These are phyloP conservation scores for Saccopteryx leptura DNA, from an alignment of 2,113 vertebrate genomes.

Conservation along the genomic window DNA sequence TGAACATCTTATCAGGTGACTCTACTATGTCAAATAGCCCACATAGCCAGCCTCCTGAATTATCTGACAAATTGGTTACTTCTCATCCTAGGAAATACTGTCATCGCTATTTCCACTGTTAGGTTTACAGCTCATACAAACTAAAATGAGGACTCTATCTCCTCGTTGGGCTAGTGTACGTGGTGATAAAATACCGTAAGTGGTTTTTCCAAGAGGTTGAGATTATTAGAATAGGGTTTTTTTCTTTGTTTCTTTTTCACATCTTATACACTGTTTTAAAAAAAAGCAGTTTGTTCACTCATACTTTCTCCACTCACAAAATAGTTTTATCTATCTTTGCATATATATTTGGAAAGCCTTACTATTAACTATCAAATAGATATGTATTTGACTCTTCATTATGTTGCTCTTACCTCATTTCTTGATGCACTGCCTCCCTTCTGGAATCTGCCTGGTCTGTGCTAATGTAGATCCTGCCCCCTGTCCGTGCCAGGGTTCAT, in stretches of 20 bases:
- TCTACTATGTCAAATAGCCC: neutral
- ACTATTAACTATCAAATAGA: too few species aligned
- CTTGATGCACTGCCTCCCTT: neutral
- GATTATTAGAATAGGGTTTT: neutral
- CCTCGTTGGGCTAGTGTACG: neutral
- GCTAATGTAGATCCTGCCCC: neutral
- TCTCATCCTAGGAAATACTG: neutral
- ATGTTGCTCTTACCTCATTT: neutral
- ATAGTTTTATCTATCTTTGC: neutral
- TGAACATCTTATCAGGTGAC: neutral
- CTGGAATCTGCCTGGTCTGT: neutral
- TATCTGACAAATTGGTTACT: neutral
- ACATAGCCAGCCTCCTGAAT: neutral
- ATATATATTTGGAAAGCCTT: neutral
- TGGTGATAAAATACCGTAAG: neutral
- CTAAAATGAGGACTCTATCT: neutral
- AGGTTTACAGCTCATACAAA: neutral
- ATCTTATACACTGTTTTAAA: neutral
- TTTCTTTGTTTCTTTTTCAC: conserved; percentile 19
- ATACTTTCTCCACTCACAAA: neutral
- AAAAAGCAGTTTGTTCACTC: neutral
- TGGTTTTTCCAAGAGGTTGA: neutral
- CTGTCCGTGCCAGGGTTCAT: neutral
- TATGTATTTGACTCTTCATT: neutral
- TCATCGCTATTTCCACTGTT: neutral